Evolutionary conservation across 35 echinoderm and acorn worm genomes (phyloP).

Genomic region (Diadema setosum): DNA sequence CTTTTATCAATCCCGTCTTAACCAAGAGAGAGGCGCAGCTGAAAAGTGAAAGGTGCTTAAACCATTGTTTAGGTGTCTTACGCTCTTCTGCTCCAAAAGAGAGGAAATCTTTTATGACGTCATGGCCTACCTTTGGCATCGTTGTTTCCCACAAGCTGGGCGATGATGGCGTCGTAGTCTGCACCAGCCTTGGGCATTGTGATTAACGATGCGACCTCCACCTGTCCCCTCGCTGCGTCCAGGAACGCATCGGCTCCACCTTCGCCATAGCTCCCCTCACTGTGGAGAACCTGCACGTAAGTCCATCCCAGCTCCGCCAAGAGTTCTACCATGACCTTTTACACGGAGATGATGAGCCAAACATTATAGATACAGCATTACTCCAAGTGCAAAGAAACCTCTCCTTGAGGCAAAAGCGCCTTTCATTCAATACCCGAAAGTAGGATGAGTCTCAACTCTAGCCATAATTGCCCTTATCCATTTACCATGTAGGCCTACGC

Average conservation of each 20-base stretch:
- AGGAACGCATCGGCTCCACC: background rate
- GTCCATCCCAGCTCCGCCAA: background rate
- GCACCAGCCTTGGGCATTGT: background rate
- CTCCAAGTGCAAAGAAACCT: too few relatives aligned
- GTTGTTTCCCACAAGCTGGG: background rate
- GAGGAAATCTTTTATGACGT: too few relatives aligned
- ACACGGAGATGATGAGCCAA: background rate
- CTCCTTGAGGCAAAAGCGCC: too few relatives aligned
- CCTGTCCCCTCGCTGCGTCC: background rate
- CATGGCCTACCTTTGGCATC: background rate
- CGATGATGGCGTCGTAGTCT: background rate
- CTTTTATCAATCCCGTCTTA: too few relatives aligned
- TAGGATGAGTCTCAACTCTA: too few relatives aligned
- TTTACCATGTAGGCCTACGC: too few relatives aligned
- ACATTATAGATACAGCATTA: background rate
- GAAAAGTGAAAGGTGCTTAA: too few relatives aligned
- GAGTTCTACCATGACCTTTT: conserved; percentile 20
- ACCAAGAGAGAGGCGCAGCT: too few relatives aligned
- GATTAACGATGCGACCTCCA: background rate
- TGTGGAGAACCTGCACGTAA: conserved; percentile 27
- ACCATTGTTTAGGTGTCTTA: too few relatives aligned
- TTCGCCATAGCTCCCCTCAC: conserved; percentile 5
- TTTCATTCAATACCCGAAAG: too few relatives aligned
- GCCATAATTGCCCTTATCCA: too few relatives aligned
- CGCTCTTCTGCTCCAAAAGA: too few relatives aligned